phyloP scores from a whole-genome alignment of 2,797 vertebrate species.

The Salmo trutta region DNA sequence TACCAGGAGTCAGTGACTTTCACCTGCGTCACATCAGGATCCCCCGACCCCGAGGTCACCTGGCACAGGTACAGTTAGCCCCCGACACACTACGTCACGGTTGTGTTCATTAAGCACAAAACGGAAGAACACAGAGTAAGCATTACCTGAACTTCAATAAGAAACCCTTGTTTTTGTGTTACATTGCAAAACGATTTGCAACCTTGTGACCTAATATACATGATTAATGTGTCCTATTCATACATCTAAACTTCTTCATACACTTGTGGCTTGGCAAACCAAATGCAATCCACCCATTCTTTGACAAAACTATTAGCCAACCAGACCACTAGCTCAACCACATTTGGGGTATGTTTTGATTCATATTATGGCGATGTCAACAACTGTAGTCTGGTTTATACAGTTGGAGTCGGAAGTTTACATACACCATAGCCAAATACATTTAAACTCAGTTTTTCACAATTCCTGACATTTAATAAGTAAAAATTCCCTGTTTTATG shows the following conservation, averaged over 20 bases:
- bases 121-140: neutral
- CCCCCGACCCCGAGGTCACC: conserved; percentile 87
- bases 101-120: neutral
- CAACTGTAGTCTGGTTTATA: no score
- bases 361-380: no score
- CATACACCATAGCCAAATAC: no score
- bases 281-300: neutral
- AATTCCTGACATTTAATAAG: no score
- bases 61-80: conserved; percentile 87
- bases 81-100: neutral
- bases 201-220: no score
- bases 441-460: no score
- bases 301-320: neutral
- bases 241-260: neutral
- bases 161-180: neutral
- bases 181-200: neutral
- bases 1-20: conserved; percentile 89
- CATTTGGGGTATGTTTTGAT: neutral
- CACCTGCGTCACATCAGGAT: conserved; percentile 89
- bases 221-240: neutral
- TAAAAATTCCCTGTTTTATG: no score
- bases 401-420: no score
- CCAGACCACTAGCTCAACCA: neutral
- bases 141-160: neutral
- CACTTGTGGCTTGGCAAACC: neutral